Conservation (phyloP, 2,888 invertebrate genomes). For the Drosophila tanythrix region DNA sequence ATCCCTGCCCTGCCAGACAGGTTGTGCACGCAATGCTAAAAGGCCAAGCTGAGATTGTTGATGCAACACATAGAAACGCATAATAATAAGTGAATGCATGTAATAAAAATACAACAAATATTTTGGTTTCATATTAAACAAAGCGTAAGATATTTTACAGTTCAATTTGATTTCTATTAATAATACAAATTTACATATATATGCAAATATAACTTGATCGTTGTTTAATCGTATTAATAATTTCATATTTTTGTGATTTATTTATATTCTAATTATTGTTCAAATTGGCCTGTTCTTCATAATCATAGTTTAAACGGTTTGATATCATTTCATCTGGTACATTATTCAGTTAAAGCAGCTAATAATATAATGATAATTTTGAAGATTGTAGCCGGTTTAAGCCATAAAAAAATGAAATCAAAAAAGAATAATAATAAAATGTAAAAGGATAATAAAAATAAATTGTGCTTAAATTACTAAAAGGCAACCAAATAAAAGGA, state of each 20-base stretch:
- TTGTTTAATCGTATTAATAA: background rate
- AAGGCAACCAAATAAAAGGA: background rate
- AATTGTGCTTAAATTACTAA: background rate
- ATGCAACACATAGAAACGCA: background rate
- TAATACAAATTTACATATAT: background rate
- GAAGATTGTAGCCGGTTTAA: background rate
- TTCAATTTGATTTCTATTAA: background rate
- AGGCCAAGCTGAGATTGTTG: background rate
- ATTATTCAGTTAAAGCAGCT: no score
- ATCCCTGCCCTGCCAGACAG: background rate
- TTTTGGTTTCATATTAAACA: background rate
- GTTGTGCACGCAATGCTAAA: background rate
- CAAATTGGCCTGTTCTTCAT: background rate
- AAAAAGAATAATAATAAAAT: background rate
- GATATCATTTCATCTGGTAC: background rate
- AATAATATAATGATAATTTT: no score
- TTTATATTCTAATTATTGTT: background rate
- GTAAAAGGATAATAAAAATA: conserved; percentile 4
- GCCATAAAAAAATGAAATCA: background rate
- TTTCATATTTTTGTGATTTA: background rate
- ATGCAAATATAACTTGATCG: background rate
- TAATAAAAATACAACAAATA: background rate
- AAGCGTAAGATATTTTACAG: background rate
- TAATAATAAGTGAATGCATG: background rate
- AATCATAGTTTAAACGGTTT: background rate